Base-by-base conservation (phyloP, 2,113 vertebrate genomes). In the Bos indicus region DNA sequence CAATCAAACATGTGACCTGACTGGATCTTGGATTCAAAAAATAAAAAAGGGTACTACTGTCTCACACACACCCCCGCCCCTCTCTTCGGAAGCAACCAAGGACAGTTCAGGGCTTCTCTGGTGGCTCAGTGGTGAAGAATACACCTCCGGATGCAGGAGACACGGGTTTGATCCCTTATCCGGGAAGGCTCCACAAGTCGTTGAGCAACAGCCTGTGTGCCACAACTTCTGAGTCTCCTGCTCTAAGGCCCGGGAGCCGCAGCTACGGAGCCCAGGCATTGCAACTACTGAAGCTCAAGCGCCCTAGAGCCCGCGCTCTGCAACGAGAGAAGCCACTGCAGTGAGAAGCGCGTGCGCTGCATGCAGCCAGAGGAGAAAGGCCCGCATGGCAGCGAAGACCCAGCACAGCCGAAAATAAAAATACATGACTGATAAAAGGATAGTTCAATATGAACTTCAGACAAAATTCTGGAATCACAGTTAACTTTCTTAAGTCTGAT, bases 391-490 rank as follows among this genome's bases (percentile, higher is more conserved):
- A 21, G 64, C 9, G 9, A 3, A 21, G 64, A 36, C n/a, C 17
- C 64, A 5, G 64, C 64, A 36, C n/a, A 71, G 64, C 64, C 1
- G 9, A 36, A 21, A 71, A 11, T 0, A 71, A 11, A 71, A 71
- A 11, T 5, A 5, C 2, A 1, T 1, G 5, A 21, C 2, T 0
- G 3, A 67, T 5, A 19, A 17, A 46, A 83, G 48, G 33, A 1
- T 23, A 71, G 28, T 25, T 71, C 52, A 28, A 78, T 9, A 30
- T 33, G 46, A 88, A 56, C 36, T 57, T 59, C 1, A 90, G 52
- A 51, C 14, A 36, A 56, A 71, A 87, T 23, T 9, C 30, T 2
- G 60, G 84, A 83, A 81, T 10, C 64, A 17, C 16, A 46, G 16
- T 57, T 57, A 86, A 59, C 48, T 36, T 88, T 40, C 25, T 36